These are phyloP conservation scores for Aphaenogaster ashmeadi DNA, from an alignment of 1,140 invertebrate genomes.

Conservation along the genomic window DNA sequence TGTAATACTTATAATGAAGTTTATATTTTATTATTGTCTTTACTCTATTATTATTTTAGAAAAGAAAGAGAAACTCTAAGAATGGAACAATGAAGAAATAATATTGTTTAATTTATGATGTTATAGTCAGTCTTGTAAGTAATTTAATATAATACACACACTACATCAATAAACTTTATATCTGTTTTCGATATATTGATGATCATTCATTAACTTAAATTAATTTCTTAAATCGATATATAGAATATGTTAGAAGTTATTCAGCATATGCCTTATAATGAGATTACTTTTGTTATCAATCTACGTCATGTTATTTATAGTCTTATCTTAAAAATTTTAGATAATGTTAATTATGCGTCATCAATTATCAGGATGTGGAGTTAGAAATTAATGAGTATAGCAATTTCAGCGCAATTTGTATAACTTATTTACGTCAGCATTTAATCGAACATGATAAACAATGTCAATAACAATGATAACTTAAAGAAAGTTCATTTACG, in stretches of 20 bases:
- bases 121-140: no score
- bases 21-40: not conserved
- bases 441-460: constrained; percentile 8
- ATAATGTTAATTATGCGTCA: constrained; percentile 22
- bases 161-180: not conserved
- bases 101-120: no score
- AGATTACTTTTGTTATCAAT: not conserved
- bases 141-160: no score
- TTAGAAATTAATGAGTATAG: not conserved
- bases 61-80: no score
- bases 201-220: not conserved
- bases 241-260: not conserved
- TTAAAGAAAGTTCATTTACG: not conserved
- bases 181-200: not conserved
- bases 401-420: constrained; percentile 2
- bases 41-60: no score
- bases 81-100: no score
- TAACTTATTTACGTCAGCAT: constrained; percentile 1
- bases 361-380: not conserved
- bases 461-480: constrained; percentile 9
- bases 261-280: not conserved
- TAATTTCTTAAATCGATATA: not conserved
- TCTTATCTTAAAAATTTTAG: not conserved
- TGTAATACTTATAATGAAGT: not conserved
- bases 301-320: not conserved